phyloP scores from a whole-genome alignment of 2,797 vertebrate species.

The Mormyrops boulengeri region DNA sequence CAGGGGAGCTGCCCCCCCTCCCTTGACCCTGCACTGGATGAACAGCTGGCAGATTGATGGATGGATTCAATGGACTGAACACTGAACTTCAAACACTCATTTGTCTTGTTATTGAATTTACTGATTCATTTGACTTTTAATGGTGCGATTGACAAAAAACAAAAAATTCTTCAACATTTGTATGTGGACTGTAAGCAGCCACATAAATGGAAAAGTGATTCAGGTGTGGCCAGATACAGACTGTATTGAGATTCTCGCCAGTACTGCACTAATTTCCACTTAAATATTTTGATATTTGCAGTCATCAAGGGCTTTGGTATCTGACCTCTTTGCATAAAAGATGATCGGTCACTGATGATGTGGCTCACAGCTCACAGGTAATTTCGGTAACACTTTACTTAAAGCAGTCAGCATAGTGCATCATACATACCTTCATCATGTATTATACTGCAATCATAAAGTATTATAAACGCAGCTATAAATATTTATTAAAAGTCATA shows the following conservation, averaged over 20 bases:
- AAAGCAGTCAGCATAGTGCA: neutral
- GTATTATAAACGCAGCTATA: neutral
- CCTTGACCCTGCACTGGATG: neutral
- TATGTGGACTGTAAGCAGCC: neutral
- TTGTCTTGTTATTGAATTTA: neutral
- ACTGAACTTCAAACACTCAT: neutral
- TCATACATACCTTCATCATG: neutral
- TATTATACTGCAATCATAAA: neutral
- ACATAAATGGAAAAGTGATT: neutral
- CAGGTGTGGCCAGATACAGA: neutral
- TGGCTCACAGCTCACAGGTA: neutral
- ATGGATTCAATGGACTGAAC: neutral
- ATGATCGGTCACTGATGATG: neutral
- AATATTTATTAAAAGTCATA: neutral
- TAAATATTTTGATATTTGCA: neutral
- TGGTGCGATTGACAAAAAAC: neutral
- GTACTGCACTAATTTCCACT: neutral
- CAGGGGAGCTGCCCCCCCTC: neutral
- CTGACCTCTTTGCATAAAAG: neutral
- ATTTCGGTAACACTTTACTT: neutral
- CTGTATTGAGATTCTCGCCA: neutral
- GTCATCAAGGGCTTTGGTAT: neutral
- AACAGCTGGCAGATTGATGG: neutral
- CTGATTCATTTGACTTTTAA: neutral
- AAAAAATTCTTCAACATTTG: neutral